Conservation (phyloP, 2,797 vertebrate genomes). For the Jordanella pulchra region DNA sequence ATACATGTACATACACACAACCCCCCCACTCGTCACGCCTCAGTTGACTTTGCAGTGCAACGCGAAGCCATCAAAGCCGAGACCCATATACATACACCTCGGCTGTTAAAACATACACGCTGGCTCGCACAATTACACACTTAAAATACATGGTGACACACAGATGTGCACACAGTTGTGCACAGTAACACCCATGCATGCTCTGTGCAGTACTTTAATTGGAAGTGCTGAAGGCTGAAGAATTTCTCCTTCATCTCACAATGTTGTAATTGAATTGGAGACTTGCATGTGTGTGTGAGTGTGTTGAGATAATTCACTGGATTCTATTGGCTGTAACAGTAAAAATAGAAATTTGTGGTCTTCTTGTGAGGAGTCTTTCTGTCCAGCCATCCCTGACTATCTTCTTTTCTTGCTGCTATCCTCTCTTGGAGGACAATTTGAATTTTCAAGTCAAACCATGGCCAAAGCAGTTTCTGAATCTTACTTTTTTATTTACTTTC, state of each 20-base stretch:
- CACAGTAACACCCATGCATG: constrained; percentile 30
- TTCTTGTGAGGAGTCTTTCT: constrained; percentile 52
- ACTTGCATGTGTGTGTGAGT: constrained; percentile 39
- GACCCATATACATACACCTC: constrained; percentile 68
- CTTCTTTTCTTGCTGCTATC: constrained; percentile 35
- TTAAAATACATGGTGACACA: constrained; percentile 40
- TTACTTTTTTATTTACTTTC: constrained; percentile 44
- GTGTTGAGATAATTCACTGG: constrained; percentile 72
- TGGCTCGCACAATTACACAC: constrained; percentile 38
- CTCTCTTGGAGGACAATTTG: constrained; percentile 57
- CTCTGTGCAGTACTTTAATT: constrained; percentile 71
- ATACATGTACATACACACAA: constrained; percentile 30
- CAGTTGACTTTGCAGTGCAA: constrained; percentile 66
- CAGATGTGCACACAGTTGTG: constrained; percentile 6
- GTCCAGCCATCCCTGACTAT: constrained; percentile 59
- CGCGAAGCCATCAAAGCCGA: constrained; percentile 69
- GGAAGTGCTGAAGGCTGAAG: constrained; percentile 80
- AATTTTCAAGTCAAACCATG: constrained; percentile 67
- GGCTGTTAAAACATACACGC: constrained; percentile 70
- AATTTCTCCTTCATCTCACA: constrained; percentile 81
- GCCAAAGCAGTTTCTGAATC: constrained; percentile 56
- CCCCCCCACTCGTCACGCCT: constrained; percentile 60
- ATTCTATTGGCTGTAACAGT: constrained; percentile 71
- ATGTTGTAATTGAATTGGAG: constrained; percentile 80
- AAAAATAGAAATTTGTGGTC: constrained; percentile 71